These are phyloP conservation scores for Gallinago paraguaiae DNA, from an alignment of 2,113 vertebrate species.

Conservation along the genomic window DNA sequence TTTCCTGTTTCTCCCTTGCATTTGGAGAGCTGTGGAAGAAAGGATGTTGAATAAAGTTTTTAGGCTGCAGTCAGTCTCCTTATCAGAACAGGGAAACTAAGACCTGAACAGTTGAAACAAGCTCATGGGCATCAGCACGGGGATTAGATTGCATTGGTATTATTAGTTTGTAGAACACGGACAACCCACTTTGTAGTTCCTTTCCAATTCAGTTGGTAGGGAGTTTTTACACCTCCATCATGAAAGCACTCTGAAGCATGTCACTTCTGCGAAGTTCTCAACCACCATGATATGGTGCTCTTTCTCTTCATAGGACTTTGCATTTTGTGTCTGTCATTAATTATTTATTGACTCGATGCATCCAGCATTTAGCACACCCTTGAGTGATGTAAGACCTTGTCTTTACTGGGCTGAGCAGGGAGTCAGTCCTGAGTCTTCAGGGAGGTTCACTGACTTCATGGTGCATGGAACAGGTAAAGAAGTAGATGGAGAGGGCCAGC, in stretches of 20 bases:
- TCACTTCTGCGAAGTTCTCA: background rate
- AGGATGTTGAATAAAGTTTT: background rate
- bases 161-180: background rate
- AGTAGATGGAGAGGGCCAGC: background rate
- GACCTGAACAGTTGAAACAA: background rate
- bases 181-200: background rate
- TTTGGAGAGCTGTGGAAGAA: background rate
- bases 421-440: background rate
- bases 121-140: too few species aligned
- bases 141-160: background rate
- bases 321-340: background rate
- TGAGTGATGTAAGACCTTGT: background rate
- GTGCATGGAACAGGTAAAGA: background rate
- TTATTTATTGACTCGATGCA: background rate
- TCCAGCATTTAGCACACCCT: background rate
- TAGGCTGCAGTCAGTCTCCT: background rate
- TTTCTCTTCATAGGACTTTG: background rate
- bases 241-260: background rate
- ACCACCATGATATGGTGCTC: accelerated
- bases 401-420: background rate
- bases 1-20: background rate
- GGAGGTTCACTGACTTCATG: background rate
- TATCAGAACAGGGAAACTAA: background rate
- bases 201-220: background rate
- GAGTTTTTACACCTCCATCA: background rate